Conservation (phyloP, 2,797 vertebrate genomes). For the Crocidura indochinensis region DNA sequence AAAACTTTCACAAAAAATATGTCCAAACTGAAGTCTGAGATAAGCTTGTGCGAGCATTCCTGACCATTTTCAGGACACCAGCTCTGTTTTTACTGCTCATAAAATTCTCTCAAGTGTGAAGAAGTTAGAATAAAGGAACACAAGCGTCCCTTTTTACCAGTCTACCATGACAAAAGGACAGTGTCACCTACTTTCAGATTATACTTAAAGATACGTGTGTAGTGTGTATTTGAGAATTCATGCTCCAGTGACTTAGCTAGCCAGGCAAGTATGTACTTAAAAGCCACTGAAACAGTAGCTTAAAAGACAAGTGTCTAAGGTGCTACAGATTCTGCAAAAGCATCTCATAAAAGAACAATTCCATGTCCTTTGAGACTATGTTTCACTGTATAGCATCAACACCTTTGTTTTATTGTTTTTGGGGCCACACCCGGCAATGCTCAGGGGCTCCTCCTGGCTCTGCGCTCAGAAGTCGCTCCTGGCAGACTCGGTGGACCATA, state of each 20-base stretch:
- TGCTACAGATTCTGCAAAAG: conserved; percentile 20
- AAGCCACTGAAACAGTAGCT: conserved; percentile 29
- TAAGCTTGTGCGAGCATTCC: neutral
- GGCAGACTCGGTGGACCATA: too few species aligned
- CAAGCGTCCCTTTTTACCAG: neutral
- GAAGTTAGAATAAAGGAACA: neutral
- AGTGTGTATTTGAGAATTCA: neutral
- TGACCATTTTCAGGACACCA: neutral
- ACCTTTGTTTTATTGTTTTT: neutral
- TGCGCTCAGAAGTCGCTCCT: too few species aligned
- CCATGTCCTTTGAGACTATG: neutral
- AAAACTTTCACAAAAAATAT: neutral
- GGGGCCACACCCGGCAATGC: too few species aligned
- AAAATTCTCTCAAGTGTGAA: conserved; percentile 19
- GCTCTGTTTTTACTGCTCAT: neutral
- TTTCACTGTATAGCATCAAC: neutral
- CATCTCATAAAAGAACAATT: conserved; percentile 18
- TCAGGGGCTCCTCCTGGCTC: too few species aligned
- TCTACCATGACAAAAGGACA: neutral
- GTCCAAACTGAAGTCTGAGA: neutral
- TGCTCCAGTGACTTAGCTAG: too few species aligned
- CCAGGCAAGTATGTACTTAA: neutral
- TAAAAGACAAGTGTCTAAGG: conserved; percentile 32
- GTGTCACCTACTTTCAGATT: conserved; percentile 22
- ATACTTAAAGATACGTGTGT: neutral